Conservation (phyloP, 2,113 vertebrate species). For the Corydoras maculifer region DNA sequence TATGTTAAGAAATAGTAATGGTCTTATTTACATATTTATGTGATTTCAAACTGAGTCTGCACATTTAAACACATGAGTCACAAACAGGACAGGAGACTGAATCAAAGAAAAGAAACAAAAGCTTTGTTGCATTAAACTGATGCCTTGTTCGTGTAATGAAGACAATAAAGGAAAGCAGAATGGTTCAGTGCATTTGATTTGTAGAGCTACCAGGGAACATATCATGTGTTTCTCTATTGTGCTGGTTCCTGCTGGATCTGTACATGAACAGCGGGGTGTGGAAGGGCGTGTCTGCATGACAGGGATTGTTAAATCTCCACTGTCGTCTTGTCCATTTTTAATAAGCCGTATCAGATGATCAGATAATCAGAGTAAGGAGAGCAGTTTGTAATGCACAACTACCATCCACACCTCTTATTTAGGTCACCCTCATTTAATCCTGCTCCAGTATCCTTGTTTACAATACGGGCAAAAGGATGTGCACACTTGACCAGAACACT, state of each 20-base stretch:
- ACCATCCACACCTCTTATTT: conserved; percentile 3
- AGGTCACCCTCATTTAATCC: conserved; percentile 3
- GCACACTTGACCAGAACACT: too few relatives aligned
- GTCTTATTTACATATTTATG: conserved; percentile 36
- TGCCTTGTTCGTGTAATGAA: too few relatives aligned
- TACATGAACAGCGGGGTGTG: conserved; percentile 6
- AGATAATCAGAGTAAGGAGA: conserved; percentile 31
- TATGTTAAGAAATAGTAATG: conserved; percentile 24
- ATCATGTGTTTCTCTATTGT: conserved; percentile 1
- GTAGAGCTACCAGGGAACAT: neutral
- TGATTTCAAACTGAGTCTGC: neutral
- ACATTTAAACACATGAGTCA: too few relatives aligned
- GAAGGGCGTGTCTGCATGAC: conserved; percentile 30
- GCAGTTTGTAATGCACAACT: conserved; percentile 15
- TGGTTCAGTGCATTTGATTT: too few relatives aligned
- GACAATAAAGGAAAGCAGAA: too few relatives aligned
- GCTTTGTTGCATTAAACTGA: too few relatives aligned
- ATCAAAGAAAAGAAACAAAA: too few relatives aligned
- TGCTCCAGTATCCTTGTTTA: too few relatives aligned
- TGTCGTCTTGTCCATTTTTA: conserved; percentile 34
- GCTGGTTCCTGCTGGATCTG: neutral
- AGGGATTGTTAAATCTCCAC: conserved; percentile 37
- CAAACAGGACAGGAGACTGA: too few relatives aligned
- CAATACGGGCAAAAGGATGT: too few relatives aligned
- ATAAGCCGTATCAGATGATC: conserved; percentile 34